Evolutionary conservation across 2,888 invertebrate species (phyloP), one percentile per base, ranked within the genome.

Genomic region (Andrena camellia): DNA sequence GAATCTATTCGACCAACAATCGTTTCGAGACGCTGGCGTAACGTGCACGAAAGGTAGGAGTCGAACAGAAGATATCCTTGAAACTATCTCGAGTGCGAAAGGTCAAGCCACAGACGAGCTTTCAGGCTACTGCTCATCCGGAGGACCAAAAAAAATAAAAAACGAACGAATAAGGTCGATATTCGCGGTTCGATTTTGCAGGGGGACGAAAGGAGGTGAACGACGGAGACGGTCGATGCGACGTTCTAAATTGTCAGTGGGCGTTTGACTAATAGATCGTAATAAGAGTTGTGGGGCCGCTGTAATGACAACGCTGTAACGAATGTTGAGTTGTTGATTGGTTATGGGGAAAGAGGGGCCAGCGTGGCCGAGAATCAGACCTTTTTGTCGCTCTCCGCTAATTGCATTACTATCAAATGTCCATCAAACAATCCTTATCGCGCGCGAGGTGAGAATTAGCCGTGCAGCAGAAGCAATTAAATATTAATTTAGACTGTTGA

Each of bases 251-350:
- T 91, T 90, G 90, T 88, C 85, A 84, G 91, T 91, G 89, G 90
- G 90, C 90, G 91, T 89, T 85, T 83, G 84, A 81, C 88, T 91
- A 88, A 91, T 91, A 89, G 90, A 87, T 91, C 86, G 87, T 88
- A 91, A 91, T 90, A 89, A 90, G 88, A 91, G 81, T 90, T 85
- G 86, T 87, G 82, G 85, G 57, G 62, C 69, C 70, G 78, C 64
- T 76, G 78, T 84, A 87, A 87, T 86, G 83, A 87, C 88, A 86
- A 84, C 80, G 68, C 71, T 69, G 79, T 72, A 85, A 88, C 83
- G 85, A 82, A 86, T 74, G 82, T 71, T 54, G 69, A 69, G 60
- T 72, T 84, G 81, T 74, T 64, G 86, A 86, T 86, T 74, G 80
- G 50, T 72, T 67, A 35, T 33, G 35, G 42, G 8, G 79, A 50